Percentiles rank a stretch among this genome's conserved stretches.
Evolutionary conservation across 2,113 vertebrate genomes (phyloP).

Genomic region (Amphilophus citrinellus): DNA sequence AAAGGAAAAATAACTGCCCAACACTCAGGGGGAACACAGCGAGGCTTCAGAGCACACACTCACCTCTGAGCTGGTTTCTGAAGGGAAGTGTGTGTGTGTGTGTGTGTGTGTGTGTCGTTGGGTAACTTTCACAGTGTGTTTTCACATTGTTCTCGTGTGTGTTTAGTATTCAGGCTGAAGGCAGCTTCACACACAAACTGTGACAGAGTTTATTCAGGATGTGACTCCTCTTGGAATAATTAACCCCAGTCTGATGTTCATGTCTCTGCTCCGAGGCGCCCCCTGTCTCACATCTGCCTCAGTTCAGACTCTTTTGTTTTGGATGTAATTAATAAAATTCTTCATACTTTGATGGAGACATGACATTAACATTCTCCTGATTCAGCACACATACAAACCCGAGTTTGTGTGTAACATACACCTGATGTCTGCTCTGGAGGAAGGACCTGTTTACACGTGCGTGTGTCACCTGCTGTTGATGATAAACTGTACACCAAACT

Average conservation of each 20-base stretch:
- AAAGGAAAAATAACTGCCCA: constrained; percentile 83
- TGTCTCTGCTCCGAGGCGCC: neutral
- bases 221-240: neutral
- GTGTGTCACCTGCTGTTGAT: too few species aligned
- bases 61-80: neutral
- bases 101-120: neutral
- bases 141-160: neutral
- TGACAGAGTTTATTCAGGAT: neutral
- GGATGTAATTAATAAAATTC: neutral
- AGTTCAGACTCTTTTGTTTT: neutral
- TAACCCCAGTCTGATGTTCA: neutral
- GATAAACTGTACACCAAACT: too few species aligned
- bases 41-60: constrained; percentile 50
- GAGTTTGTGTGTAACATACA: too few species aligned
- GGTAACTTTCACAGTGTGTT: neutral
- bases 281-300: neutral
- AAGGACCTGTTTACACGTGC: too few species aligned
- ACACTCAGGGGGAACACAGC: constrained; percentile 75
- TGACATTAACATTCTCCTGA: too few species aligned
- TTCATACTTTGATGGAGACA: neutral
- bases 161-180: neutral
- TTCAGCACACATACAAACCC: too few species aligned
- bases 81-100: neutral
- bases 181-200: constrained; percentile 2
- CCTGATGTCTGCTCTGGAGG: too few species aligned